Percentiles rank a stretch among this genome's conserved stretches.
Evolutionary conservation across 2,888 invertebrate genomes (phyloP).

Genomic region (Mamestra brassicae): DNA sequence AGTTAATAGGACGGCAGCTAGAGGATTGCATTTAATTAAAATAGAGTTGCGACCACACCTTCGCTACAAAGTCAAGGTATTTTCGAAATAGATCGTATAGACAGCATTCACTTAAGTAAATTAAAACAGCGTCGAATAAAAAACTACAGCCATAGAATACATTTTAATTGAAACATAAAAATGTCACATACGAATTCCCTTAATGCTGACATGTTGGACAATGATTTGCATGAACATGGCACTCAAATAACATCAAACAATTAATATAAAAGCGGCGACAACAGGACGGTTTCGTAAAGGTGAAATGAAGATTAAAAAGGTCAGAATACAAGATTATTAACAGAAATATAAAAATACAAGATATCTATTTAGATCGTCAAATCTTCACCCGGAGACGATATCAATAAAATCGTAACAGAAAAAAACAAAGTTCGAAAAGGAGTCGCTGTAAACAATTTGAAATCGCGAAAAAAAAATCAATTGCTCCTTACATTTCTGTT

Average conservation of each 20-base stretch:
- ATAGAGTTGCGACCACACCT: slow-evolving; percentile 37
- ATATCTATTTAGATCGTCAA: not conserved
- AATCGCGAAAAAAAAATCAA: too few species aligned
- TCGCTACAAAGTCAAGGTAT: not conserved
- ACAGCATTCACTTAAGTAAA: slow-evolving; percentile 35
- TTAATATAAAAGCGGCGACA: not conserved
- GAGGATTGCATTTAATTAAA: slow-evolving; percentile 49
- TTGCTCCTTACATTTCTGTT: too few species aligned
- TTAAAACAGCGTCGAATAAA: slow-evolving; percentile 27
- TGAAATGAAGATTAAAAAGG: slow-evolving; percentile 5
- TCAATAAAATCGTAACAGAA: not conserved
- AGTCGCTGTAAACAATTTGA: too few species aligned
- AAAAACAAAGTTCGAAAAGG: too few species aligned
- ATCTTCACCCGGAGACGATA: not conserved
- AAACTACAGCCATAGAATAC: slow-evolving; percentile 5
- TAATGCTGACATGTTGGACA: not conserved
- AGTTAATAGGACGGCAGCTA: slow-evolving; percentile 31
- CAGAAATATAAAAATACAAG: not conserved
- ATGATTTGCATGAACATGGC: slow-evolving; percentile 12
- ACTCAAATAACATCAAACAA: slow-evolving; percentile 8
- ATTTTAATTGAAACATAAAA: slow-evolving; percentile 23
- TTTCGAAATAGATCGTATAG: slow-evolving; percentile 25
- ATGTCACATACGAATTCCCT: slow-evolving; percentile 26
- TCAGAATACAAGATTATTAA: not conserved
- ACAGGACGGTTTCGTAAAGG: not conserved